Conservation (phyloP, 1,140 invertebrate genomes). For the Zaprionus capensis region DNA sequence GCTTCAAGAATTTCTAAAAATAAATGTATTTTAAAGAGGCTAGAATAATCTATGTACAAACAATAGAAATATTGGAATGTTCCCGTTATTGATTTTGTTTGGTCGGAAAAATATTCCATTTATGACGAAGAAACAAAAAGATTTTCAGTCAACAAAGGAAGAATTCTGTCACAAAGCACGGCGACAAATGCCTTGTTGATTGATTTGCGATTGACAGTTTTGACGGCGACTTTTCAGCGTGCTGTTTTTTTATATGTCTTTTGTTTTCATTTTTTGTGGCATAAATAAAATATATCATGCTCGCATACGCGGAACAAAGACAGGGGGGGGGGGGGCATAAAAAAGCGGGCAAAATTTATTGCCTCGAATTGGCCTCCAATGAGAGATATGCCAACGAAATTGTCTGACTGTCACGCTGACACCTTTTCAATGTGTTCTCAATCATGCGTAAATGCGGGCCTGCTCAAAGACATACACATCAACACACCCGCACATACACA, state of each 20-base stretch:
- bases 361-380: slow-evolving; percentile 63
- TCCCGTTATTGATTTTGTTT: slow-evolving; percentile 27
- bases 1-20: background rate
- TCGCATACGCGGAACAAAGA: slow-evolving; percentile 7
- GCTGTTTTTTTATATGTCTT: slow-evolving; percentile 16
- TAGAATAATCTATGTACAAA: background rate
- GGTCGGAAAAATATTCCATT: background rate
- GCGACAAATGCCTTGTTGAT: slow-evolving; percentile 63
- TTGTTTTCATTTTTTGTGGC: slow-evolving; percentile 26
- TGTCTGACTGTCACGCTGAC: slow-evolving; percentile 69
- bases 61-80: background rate
- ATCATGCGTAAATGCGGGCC: slow-evolving; percentile 70
- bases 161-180: slow-evolving; percentile 50
- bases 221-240: slow-evolving; percentile 63
- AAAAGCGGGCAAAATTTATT: slow-evolving; percentile 70
- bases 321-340: background rate
- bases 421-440: slow-evolving; percentile 72
- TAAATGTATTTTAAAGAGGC: background rate
- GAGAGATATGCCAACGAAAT: slow-evolving; percentile 79
- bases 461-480: slow-evolving; percentile 26
- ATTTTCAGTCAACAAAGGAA: slow-evolving; percentile 35
- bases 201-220: slow-evolving; percentile 76
- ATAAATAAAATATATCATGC: slow-evolving; percentile 68
- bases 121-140: slow-evolving; percentile 25
- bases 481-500: slow-evolving; percentile 1